Base-by-base conservation (phyloP, 2,888 invertebrate species). In the Byasa hedistus region DNA sequence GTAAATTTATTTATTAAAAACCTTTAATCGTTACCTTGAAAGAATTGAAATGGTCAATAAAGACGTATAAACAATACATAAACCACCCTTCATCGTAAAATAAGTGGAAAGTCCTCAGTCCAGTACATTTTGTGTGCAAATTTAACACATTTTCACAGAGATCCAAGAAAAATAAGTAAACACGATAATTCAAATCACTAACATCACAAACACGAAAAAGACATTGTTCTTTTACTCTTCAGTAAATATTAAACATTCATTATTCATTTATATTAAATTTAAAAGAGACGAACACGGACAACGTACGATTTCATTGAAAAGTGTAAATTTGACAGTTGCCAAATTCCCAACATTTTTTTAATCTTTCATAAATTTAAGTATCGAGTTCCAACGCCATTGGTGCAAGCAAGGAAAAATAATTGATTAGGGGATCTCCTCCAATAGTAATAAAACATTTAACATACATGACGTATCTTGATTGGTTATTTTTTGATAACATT, bases 21-120 rank as follows among this genome's bases (percentile, higher is more conserved):
- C 7, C 1, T 51, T 65, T 66, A 69, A 81, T 17, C 21, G 78
- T 72, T 82, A 93, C 94, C 94, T 94, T 71, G 93, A 94, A 66
- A 93, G 80, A 77, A 93, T 86, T 79, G 92, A 93, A 79, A 93
- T 92, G 71, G 93, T 91, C 86, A 94, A 89, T 79, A 94, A 86
- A 80, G 92, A 93, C 91, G 93, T 93, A 84, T 93, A 93, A 79
- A 93, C 89, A 75, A 92, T 82, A 82, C 90, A 90, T 79, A 93
- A 84, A 78, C 92, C 92, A 84, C 92, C 90, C 93, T 93, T 94
- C 94, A 94, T 94, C 89, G 88, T 93, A 91, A 81, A 83, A 87
- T 86, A 76, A 89, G 71, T 85, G 83, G 86, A 80, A 87, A 84
- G 87, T 88, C 84, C 82, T 87, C 86, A 85, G 81, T 87, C 85